These are phyloP conservation scores for Portunus trituberculatus DNA, from an alignment of 1,140 invertebrate genomes.

Conservation along the genomic window DNA sequence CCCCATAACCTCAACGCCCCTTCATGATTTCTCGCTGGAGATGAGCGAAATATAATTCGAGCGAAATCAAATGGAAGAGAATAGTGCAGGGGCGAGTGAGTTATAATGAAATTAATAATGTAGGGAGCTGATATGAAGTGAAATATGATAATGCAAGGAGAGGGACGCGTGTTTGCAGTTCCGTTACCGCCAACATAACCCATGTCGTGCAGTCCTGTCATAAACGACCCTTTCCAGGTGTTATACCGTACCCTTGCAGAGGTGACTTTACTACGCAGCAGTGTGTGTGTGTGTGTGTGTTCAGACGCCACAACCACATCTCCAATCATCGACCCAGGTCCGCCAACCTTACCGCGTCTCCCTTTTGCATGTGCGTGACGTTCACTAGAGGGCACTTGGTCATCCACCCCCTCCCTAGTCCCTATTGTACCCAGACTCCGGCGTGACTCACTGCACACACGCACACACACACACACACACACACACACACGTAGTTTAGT, in stretches of 20 bases:
- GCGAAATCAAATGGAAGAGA: background rate
- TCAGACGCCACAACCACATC: background rate
- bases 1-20: too few relatives aligned
- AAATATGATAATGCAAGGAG: background rate
- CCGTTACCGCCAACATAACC: too few relatives aligned
- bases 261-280: constrained; percentile 18
- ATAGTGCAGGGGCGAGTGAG: background rate
- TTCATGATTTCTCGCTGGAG: too few relatives aligned
- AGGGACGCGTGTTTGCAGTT: background rate
- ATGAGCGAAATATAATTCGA: too few relatives aligned
- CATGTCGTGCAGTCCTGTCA: too few relatives aligned
- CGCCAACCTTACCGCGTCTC: background rate
- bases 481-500: too few relatives aligned
- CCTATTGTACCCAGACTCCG: too few relatives aligned
- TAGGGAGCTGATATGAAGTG: background rate
- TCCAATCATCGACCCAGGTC: constrained; percentile 17
- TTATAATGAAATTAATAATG: background rate
- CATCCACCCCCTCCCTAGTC: too few relatives aligned
- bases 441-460: too few relatives aligned
- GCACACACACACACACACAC: too few relatives aligned
- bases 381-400: too few relatives aligned
- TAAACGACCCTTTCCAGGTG: background rate
- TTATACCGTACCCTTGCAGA: background rate
- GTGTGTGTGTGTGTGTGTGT: background rate
- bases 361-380: too few relatives aligned